phyloP scores from a whole-genome alignment of 2,888 invertebrate genomes.

The Platycheirus rosarum region DNA sequence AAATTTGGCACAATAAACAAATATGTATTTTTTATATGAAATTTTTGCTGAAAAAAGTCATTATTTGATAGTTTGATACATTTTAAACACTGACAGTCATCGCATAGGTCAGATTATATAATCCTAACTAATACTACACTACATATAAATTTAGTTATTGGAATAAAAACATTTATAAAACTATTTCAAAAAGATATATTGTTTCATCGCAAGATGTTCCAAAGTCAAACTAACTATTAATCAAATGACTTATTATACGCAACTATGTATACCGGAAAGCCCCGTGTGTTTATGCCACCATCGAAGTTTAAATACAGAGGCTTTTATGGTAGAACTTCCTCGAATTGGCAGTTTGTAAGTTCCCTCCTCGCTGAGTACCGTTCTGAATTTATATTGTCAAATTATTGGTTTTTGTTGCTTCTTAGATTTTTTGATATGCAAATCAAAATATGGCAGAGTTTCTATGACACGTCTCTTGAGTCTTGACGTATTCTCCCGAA shows the following conservation, averaged over 20 bases:
- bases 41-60: no score
- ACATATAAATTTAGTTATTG: no score
- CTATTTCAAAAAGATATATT: no score
- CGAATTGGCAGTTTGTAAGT: conserved; percentile 21
- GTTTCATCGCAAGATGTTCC: conserved; percentile 17
- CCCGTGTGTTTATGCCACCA: background rate
- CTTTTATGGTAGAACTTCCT: conserved; percentile 20
- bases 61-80: no score
- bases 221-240: conserved; percentile 22
- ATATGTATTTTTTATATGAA: no score
- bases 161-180: no score
- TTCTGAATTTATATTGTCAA: conserved; percentile 57
- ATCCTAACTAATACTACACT: no score
- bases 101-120: no score
- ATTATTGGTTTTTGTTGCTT: conserved; percentile 41
- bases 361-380: conserved; percentile 19
- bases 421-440: conserved; percentile 27
- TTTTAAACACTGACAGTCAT: no score
- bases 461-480: conserved; percentile 18
- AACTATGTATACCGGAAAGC: conserved; percentile 2
- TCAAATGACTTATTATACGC: background rate
- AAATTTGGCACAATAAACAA: conserved; percentile 30
- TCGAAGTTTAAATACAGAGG: background rate
- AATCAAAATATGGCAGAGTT: conserved; percentile 37
- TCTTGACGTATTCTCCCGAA: conserved; percentile 12